Base-by-base conservation (phyloP, 1,140 invertebrate species). In the Bombus terrestris region DNA sequence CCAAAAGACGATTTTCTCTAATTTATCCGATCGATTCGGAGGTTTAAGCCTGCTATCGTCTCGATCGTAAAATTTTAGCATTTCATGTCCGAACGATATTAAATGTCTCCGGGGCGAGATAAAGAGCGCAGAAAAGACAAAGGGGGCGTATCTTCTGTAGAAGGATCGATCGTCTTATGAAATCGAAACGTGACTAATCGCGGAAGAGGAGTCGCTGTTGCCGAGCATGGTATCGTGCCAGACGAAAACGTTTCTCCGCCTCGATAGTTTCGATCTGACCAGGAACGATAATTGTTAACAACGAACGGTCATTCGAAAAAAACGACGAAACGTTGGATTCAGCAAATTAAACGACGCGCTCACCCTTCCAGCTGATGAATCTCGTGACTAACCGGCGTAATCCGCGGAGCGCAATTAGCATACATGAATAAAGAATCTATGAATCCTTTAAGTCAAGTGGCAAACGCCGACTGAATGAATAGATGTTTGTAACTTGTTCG, bases 101-200 rank as follows among this genome's bases (percentile, higher is more conserved):
- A 66, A 78, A 32, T n/a, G 68, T 68, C 37, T 41, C 28, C 57
- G 76, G 41, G n/a, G 39, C 13, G n/a, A 32, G 71, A 37, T 2
- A 57, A 39, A 72, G 75, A 81, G 57, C 47, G 81, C 73, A 57
- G 79, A 39, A 68, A 53, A 74, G 64, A 86, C 59, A 84, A 73
- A 68, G 47, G 43, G 82, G 57, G 74, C 41, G 71, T 66, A 66
- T 81, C 22, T 78, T 84, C 81, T 62, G 77, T 66, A 83, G 74
- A 47, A 86, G 81, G 83, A 88, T 86, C 89, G 89, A 88, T 91
- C 79, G 83, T 86, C 74, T 77, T 83, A 69, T 57, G 86, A 90
- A 88, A 90, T 91, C 90, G 90, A 83, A 88, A 83, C 87, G 88
- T 91, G 89, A 90, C 89, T 90, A 90, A 90, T 90, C 86, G 79